Base-by-base conservation (phyloP, 2,113 vertebrate genomes). In the Morone saxatilis region DNA sequence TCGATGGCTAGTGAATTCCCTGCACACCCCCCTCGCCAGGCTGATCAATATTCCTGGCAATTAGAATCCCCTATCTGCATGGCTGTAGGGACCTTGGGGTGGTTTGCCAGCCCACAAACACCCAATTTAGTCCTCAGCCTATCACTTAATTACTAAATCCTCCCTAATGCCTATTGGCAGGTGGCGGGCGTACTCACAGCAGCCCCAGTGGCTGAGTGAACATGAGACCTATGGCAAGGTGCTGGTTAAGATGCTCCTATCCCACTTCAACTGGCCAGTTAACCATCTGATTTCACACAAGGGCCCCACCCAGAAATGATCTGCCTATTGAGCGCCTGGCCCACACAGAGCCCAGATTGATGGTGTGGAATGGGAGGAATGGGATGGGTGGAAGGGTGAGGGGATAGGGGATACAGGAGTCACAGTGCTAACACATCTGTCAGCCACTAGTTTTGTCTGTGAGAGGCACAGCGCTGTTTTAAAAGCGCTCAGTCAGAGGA, bases 131-230 rank as follows among this genome's bases (percentile, higher is more conserved):
- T 96, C 94, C 88, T 95, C 94, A 93, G 94, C 94, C 95, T 94
- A 95, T 95, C 94, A 95, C 94, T 96, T 96, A 96, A 96, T 96
- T 96, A 96, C 94, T 95, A 95, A 96, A 95, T 95, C 95, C 90
- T 80, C 86, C 89, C 90, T 96, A 96, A 96, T 96, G 91, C 91
- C 91, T 96, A 96, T 96, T 95, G 96, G 96, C 96, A 96, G 94
- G 93, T 89, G 81, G 93, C 67, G 67, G 83, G 83, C 78, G 86
- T 75, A 88, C 91, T 93, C 85, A 87, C 87, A 89, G 89, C 78
- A 76, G 86, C 89, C 86, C 84, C 67, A 65, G 88, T 66, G 90
- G 88, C 92, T 94, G 94, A 94, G 84, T 91, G 91, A 94, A 95
- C 95, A 94, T 69, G 88, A 92, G 94, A 95, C 95, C 95, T 94